Base-by-base conservation (phyloP, 2,888 invertebrate species). In the Tipula helvola region DNA sequence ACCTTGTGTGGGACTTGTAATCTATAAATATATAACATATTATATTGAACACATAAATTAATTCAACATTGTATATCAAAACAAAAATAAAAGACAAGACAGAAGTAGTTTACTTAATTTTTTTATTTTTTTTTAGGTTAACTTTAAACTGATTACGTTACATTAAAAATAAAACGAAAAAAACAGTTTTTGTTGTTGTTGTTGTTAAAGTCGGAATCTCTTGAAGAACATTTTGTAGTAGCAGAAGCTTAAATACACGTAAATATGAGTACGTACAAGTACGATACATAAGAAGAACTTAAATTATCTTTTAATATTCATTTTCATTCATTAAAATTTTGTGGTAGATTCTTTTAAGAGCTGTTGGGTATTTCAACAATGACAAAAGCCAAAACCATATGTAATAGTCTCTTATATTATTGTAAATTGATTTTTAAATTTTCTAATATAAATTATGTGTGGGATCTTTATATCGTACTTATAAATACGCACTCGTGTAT, bases 1-100 rank as follows among this genome's bases (percentile, higher is more conserved):
- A 71, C 71, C 71, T 71, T 71, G 71, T 71, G 71, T 71, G 71
- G 71, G 71, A 71, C 71, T 71, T 71, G 71, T 71, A 71, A 71
- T 71, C 71, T 71, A 71, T 71, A 71, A 71, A 71, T 71, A 28
- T 28, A 71, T 71, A 7, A 71, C 71, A 28, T 71, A 71, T 71
- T 71, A 71, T 71, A 71, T 71, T 71, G 71, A 71, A 71, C 52
- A 57, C 52, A 57, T 57, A 57, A 57, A 57, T 57, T 57, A 57
- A 57, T 57, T 57, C 18, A 57, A 57, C 71, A 71, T 52, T 52
- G n/a, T 52, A 10, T 71, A 71, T 71, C 71, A 71, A 71, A 52
- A 16, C 52, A 5, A 52, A 71, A 71, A 10, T 71, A 71, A 71
- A 71, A 71, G 71, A 71, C 71, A 71, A 71, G 71, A 71, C 71